Conservation (phyloP, 2,888 invertebrate genomes). For the Conchocele bisecta region DNA sequence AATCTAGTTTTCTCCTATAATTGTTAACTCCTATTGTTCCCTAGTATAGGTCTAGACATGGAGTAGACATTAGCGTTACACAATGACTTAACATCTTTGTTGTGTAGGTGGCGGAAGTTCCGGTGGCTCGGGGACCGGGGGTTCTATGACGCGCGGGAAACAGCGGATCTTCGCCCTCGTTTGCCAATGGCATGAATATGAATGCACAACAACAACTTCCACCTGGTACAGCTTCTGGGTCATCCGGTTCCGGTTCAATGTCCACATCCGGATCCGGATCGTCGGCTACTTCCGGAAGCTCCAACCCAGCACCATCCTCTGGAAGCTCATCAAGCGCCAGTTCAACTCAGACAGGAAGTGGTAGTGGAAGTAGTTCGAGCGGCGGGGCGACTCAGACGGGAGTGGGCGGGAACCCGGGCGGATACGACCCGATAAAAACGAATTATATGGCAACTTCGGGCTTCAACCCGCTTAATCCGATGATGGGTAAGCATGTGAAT, state of each 20-base stretch:
- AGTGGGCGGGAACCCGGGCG: constrained; percentile 22
- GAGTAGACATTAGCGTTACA: too few relatives aligned
- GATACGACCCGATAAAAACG: constrained; percentile 58
- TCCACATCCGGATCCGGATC: not conserved
- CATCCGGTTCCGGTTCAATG: not conserved
- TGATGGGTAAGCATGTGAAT: constrained; percentile 55
- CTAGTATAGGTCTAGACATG: too few relatives aligned
- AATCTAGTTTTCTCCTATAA: too few relatives aligned
- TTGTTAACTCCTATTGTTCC: too few relatives aligned
- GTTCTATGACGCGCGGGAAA: too few relatives aligned
- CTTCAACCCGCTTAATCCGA: constrained; percentile 62
- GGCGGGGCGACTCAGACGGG: too few relatives aligned
- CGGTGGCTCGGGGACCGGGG: too few relatives aligned
- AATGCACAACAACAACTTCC: constrained; percentile 51
- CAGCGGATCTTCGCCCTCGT: constrained; percentile 55
- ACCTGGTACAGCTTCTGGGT: constrained; percentile 21
- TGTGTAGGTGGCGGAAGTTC: too few relatives aligned
- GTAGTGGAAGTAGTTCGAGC: not conserved
- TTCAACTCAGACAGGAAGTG: constrained; percentile 2
- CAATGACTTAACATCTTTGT: too few relatives aligned
- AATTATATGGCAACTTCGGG: constrained; percentile 60
- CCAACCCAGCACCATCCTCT: constrained; percentile 10
- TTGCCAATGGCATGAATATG: constrained; percentile 60
- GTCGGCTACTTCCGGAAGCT: constrained; percentile 3
- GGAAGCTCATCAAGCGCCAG: constrained; percentile 21